Percentiles rank a stretch among this genome's conserved stretches.
phyloP scores from a whole-genome alignment of 2,113 vertebrate genomes.

The Oryzias curvinotus region DNA sequence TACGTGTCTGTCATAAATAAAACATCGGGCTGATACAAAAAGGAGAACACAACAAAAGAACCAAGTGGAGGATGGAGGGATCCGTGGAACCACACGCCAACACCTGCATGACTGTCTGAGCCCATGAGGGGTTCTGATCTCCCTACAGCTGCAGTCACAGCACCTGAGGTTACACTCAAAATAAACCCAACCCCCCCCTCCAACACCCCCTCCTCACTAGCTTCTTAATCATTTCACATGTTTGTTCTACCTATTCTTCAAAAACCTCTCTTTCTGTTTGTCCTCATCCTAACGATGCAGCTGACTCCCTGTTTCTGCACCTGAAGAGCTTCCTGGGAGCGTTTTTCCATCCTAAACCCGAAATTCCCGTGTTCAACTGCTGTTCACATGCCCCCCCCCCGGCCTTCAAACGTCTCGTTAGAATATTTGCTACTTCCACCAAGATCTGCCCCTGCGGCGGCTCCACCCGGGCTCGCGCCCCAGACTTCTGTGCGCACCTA shows the following conservation, averaged over 20 bases:
- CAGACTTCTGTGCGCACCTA: too few species aligned
- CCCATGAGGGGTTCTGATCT: neutral
- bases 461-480: too few species aligned
- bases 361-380: slow-evolving; percentile 50
- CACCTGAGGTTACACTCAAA: slow-evolving; percentile 14
- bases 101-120: neutral
- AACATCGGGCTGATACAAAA: slow-evolving; percentile 18
- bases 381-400: slow-evolving; percentile 5
- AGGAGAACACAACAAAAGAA: slow-evolving; percentile 21
- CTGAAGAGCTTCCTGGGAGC: slow-evolving; percentile 46
- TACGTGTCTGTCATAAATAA: slow-evolving; percentile 39
- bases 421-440: too few species aligned
- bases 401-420: too few species aligned
- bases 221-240: neutral
- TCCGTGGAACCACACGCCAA: neutral
- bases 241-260: slow-evolving; percentile 18
- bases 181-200: slow-evolving; percentile 3
- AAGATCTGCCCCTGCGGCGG: too few species aligned
- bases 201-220: neutral
- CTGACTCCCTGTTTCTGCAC: slow-evolving; percentile 26
- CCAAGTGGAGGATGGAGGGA: neutral
- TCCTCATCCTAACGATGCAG: neutral
- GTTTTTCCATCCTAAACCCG: slow-evolving; percentile 56
- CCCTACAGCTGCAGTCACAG: neutral
- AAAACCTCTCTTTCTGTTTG: neutral